Evolutionary conservation across 2,888 invertebrate genomes (phyloP), one percentile per base, ranked within the genome.

Genomic region (Serrognathus titanus): DNA sequence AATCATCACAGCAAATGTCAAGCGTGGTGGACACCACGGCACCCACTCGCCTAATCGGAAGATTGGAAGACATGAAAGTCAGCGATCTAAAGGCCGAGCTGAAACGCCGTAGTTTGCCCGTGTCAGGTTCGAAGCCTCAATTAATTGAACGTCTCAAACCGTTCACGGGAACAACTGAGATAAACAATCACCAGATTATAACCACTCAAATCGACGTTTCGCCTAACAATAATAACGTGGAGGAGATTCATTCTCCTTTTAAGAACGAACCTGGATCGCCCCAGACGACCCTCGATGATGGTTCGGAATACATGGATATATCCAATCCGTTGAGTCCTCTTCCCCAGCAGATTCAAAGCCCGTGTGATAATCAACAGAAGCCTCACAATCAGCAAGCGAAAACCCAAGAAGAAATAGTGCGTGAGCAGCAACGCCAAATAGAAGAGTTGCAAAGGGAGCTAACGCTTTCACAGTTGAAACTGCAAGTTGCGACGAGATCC

Each of bases 111-210:
- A 96, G 91, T 76, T 80, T 98, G 58, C 94, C 97, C 4, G 97
- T 98, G 1, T 97, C 97, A 9, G 97, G 97, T 0, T 90, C 97
- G 0, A 98, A 98, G 74, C 94, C 96, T 7, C 94, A 96, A 73
- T 80, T 98, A 41, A 91, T 98, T 56, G 96, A 97, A 74, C 85
- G 97, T 41, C 80, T 97, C 55, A 90, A 91, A 63, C 91, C 90
- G 1, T 91, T 85, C 74, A 79, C 81, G 60, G 79, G 75, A 55
- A 67, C 53, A 47, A 70, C 71, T 52, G 64, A 69, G 9, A 68
- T 64, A n/a, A 64, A 67, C 1, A 74, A 69, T 51, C 37, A 13
- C 7, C 54, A 49, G 10, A 36, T 37, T 6, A 2, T 35, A 11
- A 52, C 39, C 16, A 13, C 75, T 74, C 40, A 39, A 7, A 2